These are phyloP conservation scores for Drosophila kepulauana DNA, from an alignment of 1,140 invertebrate genomes.

Conservation along the genomic window DNA sequence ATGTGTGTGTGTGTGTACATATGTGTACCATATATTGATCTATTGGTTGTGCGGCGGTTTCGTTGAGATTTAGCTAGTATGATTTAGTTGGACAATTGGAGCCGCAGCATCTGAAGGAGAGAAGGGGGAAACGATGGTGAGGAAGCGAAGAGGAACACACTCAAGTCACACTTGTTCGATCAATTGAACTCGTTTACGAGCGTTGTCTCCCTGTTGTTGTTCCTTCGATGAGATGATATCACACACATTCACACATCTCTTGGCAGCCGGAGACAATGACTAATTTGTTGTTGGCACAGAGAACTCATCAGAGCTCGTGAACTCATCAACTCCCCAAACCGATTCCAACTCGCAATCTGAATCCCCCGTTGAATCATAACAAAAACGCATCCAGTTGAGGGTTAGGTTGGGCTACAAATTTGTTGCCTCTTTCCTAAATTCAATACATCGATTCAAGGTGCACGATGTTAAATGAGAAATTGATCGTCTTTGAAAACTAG, in stretches of 20 bases:
- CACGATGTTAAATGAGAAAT: slow-evolving; percentile 6
- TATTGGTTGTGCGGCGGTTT: slow-evolving; percentile 68
- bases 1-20: slow-evolving; percentile 5
- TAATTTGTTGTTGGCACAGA: slow-evolving; percentile 65
- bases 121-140: background rate
- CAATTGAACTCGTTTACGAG: slow-evolving; percentile 69
- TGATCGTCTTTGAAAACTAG: slow-evolving; percentile 26
- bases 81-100: slow-evolving; percentile 69
- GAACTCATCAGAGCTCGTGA: slow-evolving; percentile 34
- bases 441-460: slow-evolving; percentile 23
- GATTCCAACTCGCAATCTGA: background rate
- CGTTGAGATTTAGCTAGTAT: slow-evolving; percentile 74
- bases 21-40: slow-evolving; percentile 27
- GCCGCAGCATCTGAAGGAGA: background rate
- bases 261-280: slow-evolving; percentile 22
- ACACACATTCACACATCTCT: slow-evolving; percentile 27
- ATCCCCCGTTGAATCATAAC: slow-evolving; percentile 23
- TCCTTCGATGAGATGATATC: slow-evolving; percentile 46
- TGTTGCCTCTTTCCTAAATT: slow-evolving; percentile 23
- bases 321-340: slow-evolving; percentile 37
- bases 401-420: slow-evolving; percentile 36
- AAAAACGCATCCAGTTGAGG: slow-evolving; percentile 28
- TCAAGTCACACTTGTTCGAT: slow-evolving; percentile 31
- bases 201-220: slow-evolving; percentile 17
- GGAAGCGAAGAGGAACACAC: background rate